phyloP scores from a whole-genome alignment of 2,888 invertebrate genomes.

The Leucania comma region DNA sequence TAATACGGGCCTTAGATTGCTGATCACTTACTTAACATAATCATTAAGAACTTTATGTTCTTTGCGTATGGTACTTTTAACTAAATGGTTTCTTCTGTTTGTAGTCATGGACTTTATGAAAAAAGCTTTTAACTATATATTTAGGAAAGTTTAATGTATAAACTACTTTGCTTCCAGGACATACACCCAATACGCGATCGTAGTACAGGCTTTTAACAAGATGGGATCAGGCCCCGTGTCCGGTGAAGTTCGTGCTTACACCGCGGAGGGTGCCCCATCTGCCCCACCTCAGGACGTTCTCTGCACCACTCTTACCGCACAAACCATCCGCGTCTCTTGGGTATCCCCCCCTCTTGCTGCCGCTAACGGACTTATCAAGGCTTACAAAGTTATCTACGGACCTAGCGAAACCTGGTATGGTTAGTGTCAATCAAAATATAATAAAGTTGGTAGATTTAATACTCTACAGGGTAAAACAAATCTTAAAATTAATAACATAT shows the following conservation, averaged over 20 bases:
- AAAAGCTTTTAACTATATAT: too few relatives aligned
- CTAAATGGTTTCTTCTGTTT: background rate
- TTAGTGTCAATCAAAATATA: conserved; percentile 86
- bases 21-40: background rate
- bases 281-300: conserved; percentile 97
- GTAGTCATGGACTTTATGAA: too few relatives aligned
- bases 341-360: conserved; percentile 97
- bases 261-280: conserved; percentile 98
- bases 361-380: conserved; percentile 98
- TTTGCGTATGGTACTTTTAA: background rate
- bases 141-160: background rate
- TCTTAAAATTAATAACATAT: background rate
- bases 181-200: conserved; percentile 98
- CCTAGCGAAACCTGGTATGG: conserved; percentile 98
- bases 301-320: conserved; percentile 98
- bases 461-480: background rate
- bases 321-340: conserved; percentile 98
- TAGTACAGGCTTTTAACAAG: conserved; percentile 98
- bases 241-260: conserved; percentile 96
- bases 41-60: background rate
- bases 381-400: conserved; percentile 98
- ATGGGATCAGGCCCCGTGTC: conserved; percentile 98
- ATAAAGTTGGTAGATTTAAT: background rate
- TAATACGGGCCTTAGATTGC: too few relatives aligned
- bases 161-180: conserved; percentile 89